Percentiles rank a stretch among this genome's conserved stretches.
phyloP scores from a whole-genome alignment of 2,113 vertebrate genomes.

The Anseranas semipalmata region DNA sequence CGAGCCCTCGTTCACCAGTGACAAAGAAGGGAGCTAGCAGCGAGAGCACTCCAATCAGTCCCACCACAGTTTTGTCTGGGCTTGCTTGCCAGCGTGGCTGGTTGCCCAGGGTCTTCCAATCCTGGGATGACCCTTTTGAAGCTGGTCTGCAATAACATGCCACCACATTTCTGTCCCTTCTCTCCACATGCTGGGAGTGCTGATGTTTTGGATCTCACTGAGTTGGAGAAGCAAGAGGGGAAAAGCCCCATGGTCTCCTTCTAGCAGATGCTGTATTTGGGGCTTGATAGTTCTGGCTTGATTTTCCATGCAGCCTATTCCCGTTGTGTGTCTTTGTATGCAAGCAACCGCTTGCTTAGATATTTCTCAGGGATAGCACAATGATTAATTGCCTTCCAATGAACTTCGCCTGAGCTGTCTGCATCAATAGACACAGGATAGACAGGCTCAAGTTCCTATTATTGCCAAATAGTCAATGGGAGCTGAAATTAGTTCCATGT shows the following conservation, averaged over 20 bases:
- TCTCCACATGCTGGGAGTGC: accelerated
- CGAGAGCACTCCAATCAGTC: accelerated
- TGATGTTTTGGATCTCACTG: accelerated
- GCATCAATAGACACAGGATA: not conserved
- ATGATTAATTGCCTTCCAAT: not conserved
- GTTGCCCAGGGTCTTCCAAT: not conserved
- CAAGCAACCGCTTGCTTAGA: not conserved
- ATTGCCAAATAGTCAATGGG: not conserved
- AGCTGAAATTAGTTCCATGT: not conserved
- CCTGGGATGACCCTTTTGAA: not conserved
- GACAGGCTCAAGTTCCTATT: not conserved
- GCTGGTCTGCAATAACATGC: accelerated
- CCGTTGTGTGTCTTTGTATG: not conserved
- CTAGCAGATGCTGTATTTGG: not conserved
- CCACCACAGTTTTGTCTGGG: not conserved
- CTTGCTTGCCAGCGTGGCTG: not conserved
- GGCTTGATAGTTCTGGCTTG: not conserved
- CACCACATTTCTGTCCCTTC: not conserved
- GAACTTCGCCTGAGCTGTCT: not conserved
- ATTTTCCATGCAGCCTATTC: not conserved
- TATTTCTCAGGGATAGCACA: not conserved
- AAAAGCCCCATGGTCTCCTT: not conserved
- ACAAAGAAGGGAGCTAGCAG: not conserved
- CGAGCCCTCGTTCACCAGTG: not conserved
- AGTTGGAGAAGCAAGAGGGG: not conserved